Evolutionary conservation across 2,113 vertebrate species (phyloP).

Genomic region (Tachysurus fulvidraco): DNA sequence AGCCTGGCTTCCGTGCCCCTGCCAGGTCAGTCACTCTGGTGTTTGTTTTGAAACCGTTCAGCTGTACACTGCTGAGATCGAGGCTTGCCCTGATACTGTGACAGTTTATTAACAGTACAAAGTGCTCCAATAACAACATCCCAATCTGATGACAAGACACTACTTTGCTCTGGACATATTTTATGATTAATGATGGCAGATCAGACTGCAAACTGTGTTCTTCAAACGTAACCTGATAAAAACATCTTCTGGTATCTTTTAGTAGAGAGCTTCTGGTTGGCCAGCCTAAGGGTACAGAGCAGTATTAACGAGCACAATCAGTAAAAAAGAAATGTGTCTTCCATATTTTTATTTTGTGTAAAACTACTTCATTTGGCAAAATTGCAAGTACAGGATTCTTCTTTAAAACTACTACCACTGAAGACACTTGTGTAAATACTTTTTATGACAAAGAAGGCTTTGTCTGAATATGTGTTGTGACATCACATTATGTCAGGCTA

Average conservation of each 20-base stretch:
- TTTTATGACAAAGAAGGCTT: no score
- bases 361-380: no score
- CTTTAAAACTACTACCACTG: no score
- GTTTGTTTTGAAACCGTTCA: constrained; percentile 4
- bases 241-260: background rate
- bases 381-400: no score
- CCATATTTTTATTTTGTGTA: no score
- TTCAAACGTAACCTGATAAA: background rate
- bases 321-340: background rate
- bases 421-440: no score
- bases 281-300: background rate
- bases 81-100: background rate
- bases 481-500: no score
- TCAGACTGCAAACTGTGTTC: background rate
- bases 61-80: background rate
- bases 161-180: background rate
- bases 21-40: constrained; percentile 75
- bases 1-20: constrained; percentile 89
- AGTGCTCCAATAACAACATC: background rate
- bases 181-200: background rate
- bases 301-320: background rate
- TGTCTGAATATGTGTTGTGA: no score
- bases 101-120: background rate
- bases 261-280: background rate
- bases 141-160: background rate